Evolutionary conservation across 2,888 invertebrate species (phyloP), one percentile per base, ranked within the genome.

Genomic region (Cosmia trapezina): DNA sequence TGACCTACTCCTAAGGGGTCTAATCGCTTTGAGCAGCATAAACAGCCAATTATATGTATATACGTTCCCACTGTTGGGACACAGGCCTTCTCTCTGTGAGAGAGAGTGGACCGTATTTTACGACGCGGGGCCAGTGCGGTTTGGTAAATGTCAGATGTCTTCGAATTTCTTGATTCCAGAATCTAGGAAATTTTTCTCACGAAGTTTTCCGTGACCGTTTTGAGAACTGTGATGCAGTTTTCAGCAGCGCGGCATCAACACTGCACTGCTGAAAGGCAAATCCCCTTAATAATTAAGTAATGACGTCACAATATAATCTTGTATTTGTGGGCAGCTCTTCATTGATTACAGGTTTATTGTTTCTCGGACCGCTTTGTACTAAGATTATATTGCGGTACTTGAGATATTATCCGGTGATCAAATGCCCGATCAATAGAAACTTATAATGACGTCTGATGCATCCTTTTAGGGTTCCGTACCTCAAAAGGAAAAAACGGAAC

Each of bases 281-380:
- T 4, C 41, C 19, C 3, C 45, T 54, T 54, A 76, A 62, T 57
- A 57, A 61, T 63, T 59, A 11, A 43, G 11, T 33, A 63, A 43
- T 54, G 53, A 54, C 22, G 22, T 66, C 47, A 47, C 12, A 41
- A 65, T 19, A 70, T 66, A 70, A 70, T 63, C 49, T 43, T 54
- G 59, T 56, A 51, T 54, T 80, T 57, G 60, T 53, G 43, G 47
- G 37, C 11, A 43, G n/a, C 14, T 59, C 19, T 56, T 33, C 22
- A 68, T 71, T 81, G 53, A n/a, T 67, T 28, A 49, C 11, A 11
- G 4, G 9, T 14, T 47, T n/a, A 81, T 81, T 80, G 77, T 70
- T 47, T 43, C 47, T 57, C 53, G 1, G 19, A 19, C 17, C 37
- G 47, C 63, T 70, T 70, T 76, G 60, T 70, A 57, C 28, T 28